Base-by-base conservation (phyloP, 2,888 invertebrate species). In the Smittia aterrima region DNA sequence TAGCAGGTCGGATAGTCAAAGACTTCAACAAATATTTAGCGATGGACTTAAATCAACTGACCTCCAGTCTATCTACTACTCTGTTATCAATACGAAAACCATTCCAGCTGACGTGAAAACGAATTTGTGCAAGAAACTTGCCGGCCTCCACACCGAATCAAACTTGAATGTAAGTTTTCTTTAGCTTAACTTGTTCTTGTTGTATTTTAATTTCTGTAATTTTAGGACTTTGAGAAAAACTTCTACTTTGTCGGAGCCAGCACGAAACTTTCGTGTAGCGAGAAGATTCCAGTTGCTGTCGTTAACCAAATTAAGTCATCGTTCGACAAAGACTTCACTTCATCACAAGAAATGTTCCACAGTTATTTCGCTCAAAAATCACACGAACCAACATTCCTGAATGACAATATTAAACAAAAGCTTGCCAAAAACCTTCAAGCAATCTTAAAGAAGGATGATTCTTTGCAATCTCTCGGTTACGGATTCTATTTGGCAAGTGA, bases 381-480 rank as follows among this genome's bases (percentile, higher is more conserved):
- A 32, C 80, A 95, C 0, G 90, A 90, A 0, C 87, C 90, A 77
- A 83, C 86, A 1, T 80, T 90, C 54, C 84, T 87, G 75, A 89
- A 89, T 78, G 87, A 87, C 54, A 86, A 87, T 24, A 90, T 91
- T 79, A 86, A 87, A 62, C 85, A 87, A 24, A 92, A 92, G 81
- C 84, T 92, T 22, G 85, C 89, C 1, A 91, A 91, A 80, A 87
- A 89, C 76, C 83, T 96, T 40, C 88, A 92, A 79, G 88, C 89
- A 75, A 84, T 90, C 76, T 82, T 96, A 76, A 95, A 94, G 81
- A 92, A 92, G 78, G 96, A 96, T 83, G 94, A 95, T 79, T 89
- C 90, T 76, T 85, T 91, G 20, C 84, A 86, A 58, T 95, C 92
- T 79, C 87, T 96, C 76, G 96, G 92, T 0, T 92, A 93, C 80